Conservation (phyloP, 1,140 invertebrate species). For the Periplaneta americana region DNA sequence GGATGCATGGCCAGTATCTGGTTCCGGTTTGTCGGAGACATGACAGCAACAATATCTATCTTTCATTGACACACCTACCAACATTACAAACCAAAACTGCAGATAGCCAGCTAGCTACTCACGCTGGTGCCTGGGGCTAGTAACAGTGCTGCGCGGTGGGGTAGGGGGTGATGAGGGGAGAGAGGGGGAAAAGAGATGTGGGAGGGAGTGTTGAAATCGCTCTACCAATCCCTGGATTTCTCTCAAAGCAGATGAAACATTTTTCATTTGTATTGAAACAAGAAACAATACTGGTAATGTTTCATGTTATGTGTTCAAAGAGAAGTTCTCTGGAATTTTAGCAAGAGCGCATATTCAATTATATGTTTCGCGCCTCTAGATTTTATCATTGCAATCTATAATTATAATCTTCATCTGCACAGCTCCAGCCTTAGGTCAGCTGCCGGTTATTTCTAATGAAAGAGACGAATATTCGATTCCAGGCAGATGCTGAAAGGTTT, state of each 20-base stretch:
- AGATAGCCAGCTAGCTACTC: neutral
- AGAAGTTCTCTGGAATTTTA: too few species aligned
- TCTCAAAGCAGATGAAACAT: neutral
- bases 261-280: neutral
- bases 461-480: too few species aligned
- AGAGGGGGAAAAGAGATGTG: neutral
- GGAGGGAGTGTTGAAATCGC: too few species aligned
- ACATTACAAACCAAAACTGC: neutral
- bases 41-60: neutral
- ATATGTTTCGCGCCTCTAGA: too few species aligned
- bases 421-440: too few species aligned
- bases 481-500: too few species aligned
- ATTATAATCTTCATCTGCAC: too few species aligned
- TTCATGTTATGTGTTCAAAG: neutral
- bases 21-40: neutral
- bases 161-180: neutral
- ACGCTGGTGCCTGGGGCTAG: neutral
- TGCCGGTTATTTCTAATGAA: too few species aligned
- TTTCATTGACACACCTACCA: neutral
- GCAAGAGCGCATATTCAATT: too few species aligned
- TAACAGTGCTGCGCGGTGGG: neutral
- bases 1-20: neutral
- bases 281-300: neutral
- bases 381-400: too few species aligned
- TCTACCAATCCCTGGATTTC: neutral